phyloP scores from a whole-genome alignment of 37 sponge, comb jelly and placozoan genomes.

The Crambe crambe region DNA sequence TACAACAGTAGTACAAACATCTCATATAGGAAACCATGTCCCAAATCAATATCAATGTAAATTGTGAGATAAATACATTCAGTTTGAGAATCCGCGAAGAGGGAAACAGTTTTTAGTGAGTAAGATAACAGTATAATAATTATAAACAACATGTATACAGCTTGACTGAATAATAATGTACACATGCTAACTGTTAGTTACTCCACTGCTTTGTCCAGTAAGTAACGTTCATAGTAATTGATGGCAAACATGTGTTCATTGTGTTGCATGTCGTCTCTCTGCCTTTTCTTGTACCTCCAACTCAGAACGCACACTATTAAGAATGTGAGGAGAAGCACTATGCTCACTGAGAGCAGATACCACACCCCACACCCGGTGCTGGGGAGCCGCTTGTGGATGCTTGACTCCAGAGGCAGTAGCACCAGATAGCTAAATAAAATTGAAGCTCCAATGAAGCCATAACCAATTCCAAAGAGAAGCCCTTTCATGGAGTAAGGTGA shows the following conservation, averaged over 20 bases:
- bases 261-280: neutral
- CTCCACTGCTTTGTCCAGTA: too few species aligned
- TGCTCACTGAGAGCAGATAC: neutral
- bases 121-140: too few species aligned
- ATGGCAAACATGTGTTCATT: neutral
- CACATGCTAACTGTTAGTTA: too few species aligned
- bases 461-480: neutral
- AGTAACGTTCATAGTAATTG: neutral
- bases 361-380: neutral
- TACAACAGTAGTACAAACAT: too few species aligned
- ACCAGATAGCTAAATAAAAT: neutral
- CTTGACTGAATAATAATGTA: too few species aligned
- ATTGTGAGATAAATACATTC: too few species aligned
- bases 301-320: neutral
- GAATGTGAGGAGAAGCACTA: neutral
- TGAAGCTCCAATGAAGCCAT: neutral
- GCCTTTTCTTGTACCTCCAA: neutral
- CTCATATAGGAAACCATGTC: too few species aligned
- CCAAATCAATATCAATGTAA: too few species aligned
- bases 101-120: too few species aligned
- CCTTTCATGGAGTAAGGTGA: conserved; percentile 13
- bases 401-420: neutral
- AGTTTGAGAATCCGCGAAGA: too few species aligned
- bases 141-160: too few species aligned
- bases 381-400: too few species aligned